Conservation (phyloP, 2,113 vertebrate species). For the Carollia perspicillata region DNA sequence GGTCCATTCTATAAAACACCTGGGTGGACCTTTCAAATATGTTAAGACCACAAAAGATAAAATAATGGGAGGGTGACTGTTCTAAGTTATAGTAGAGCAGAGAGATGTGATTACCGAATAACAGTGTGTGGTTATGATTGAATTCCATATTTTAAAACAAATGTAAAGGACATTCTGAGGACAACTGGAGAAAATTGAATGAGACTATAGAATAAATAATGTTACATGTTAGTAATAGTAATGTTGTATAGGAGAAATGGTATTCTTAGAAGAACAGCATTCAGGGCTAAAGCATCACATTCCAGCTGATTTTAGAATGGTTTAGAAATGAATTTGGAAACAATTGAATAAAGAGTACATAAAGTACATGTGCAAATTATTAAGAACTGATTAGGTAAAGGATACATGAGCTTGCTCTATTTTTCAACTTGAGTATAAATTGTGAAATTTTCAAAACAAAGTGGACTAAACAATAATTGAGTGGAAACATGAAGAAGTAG, state of each 20-base stretch:
- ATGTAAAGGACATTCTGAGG: not conserved
- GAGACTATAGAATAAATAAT: not conserved
- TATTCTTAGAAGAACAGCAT: not conserved
- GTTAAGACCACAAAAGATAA: not conserved
- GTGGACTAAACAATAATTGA: not conserved
- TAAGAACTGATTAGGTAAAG: not conserved
- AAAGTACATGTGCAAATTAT: not conserved
- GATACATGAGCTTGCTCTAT: not conserved
- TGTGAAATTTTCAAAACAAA: not conserved
- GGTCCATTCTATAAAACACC: not conserved
- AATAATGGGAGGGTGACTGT: not conserved
- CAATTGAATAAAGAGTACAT: not conserved
- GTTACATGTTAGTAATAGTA: not conserved
- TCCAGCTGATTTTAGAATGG: not conserved
- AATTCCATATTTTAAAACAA: not conserved
- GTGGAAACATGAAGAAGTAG: not conserved
- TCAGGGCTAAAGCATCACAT: not conserved
- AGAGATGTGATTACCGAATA: not conserved
- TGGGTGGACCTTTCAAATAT: not conserved
- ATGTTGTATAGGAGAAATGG: not conserved
- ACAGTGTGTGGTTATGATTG: not conserved
- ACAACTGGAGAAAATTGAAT: not conserved
- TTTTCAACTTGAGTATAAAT: not conserved
- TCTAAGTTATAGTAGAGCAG: not conserved
- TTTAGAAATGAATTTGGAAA: not conserved